phyloP scores from a whole-genome alignment of 2,888 invertebrate species.

The Drosophila greeni region DNA sequence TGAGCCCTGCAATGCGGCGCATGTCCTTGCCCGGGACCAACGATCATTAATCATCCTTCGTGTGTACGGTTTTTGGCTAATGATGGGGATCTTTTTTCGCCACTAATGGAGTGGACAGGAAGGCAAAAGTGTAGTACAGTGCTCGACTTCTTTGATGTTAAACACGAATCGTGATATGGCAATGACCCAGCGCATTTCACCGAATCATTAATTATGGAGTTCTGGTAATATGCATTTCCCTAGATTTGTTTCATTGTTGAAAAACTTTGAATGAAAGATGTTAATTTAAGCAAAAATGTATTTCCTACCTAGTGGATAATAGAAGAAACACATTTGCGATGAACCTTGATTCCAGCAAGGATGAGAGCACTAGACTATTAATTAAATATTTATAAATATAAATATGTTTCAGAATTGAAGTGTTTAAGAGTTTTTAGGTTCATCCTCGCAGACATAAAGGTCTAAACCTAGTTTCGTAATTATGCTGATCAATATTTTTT shows the following conservation, averaged over 20 bases:
- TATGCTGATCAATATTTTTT: neutral
- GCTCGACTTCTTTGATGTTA: conserved; percentile 28
- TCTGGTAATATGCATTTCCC: neutral
- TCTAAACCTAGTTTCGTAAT: neutral
- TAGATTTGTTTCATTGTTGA: neutral
- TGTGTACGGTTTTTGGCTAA: conserved; percentile 54
- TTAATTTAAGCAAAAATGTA: neutral
- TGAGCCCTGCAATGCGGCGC: conserved; percentile 52
- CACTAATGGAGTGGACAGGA: conserved; percentile 50
- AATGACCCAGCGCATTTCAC: conserved; percentile 31
- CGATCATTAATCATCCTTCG: conserved; percentile 62
- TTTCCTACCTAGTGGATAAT: neutral
- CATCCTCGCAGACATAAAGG: neutral
- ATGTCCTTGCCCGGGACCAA: conserved; percentile 43
- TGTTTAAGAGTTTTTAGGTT: too few relatives aligned
- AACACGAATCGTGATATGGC: conserved; percentile 9
- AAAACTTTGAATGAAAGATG: conserved; percentile 1
- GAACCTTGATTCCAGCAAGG: too few relatives aligned
- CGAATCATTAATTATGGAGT: conserved; percentile 23
- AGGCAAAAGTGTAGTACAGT: conserved; percentile 32
- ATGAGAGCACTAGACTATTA: neutral
- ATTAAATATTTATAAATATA: too few relatives aligned
- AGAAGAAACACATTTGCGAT: neutral
- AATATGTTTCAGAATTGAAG: too few relatives aligned
- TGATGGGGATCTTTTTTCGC: conserved; percentile 55